A percentile compares a stretch with the other conserved stretches of the same genome.
Evolutionary conservation across 2,113 vertebrate species (phyloP).

Genomic region (Pterocles orientalis): DNA sequence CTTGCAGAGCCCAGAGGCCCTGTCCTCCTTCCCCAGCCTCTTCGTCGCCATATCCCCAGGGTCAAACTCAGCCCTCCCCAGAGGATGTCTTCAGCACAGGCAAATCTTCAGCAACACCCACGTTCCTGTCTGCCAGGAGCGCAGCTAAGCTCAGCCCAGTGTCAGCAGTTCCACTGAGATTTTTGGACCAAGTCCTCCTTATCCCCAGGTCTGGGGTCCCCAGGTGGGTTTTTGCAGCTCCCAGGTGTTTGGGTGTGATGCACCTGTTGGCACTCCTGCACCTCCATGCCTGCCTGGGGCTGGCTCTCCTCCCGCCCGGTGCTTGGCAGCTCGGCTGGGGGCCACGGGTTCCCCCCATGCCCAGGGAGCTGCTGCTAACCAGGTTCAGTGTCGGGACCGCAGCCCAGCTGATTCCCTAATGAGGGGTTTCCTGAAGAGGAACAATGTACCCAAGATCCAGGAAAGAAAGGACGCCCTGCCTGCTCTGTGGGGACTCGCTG

Average conservation of each 20-base stretch:
- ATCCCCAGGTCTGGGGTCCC: not conserved
- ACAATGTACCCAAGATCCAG: not conserved
- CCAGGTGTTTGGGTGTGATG: not conserved
- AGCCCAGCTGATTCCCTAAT: not conserved
- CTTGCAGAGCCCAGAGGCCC: not conserved
- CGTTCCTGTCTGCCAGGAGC: not conserved
- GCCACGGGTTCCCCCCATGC: fast-evolving
- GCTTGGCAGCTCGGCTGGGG: not conserved
- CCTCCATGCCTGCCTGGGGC: not conserved
- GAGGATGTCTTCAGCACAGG: not conserved
- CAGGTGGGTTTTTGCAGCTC: not conserved
- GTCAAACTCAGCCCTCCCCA: not conserved
- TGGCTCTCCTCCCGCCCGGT: not conserved
- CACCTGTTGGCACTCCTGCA: not conserved
- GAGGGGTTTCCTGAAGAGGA: not conserved
- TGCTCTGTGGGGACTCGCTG: not conserved
- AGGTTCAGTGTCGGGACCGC: fast-evolving
- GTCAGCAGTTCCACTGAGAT: not conserved
- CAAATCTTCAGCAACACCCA: not conserved
- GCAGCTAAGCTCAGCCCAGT: not conserved
- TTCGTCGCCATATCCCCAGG: fast-evolving
- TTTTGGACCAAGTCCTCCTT: not conserved
- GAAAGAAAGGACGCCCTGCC: not conserved
- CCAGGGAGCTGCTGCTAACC: fast-evolving
- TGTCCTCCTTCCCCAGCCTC: not conserved